Evolutionary conservation across 2,888 invertebrate genomes (phyloP), one percentile per base, ranked within the genome.

Genomic region (Biston betularia): DNA sequence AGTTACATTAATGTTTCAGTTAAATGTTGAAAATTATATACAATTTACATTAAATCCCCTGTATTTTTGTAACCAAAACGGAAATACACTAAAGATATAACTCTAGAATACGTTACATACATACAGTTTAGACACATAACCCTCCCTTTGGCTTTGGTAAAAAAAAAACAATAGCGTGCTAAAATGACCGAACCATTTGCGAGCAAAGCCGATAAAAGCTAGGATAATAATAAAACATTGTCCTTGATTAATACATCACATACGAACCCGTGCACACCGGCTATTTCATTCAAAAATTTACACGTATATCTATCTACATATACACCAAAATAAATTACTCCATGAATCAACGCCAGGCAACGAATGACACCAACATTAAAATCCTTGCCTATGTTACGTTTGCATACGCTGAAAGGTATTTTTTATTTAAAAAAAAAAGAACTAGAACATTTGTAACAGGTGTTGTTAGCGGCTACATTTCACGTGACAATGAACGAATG

Each of bases 311-410:
- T 24, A 24, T 24, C 8, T 40, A 35, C 45, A 2, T 9, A 38
- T 38, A 59, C n/a, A 49, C 35, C 44, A 52, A 52, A 78, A 83
- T 82, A 83, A 80, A 83, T 83, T 80, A 80, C 74, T 75, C 77
- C 79, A 81, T 84, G 80, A 81, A 84, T 84, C 84, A 83, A 76
- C 75, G 73, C 75, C 79, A 73, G 74, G 75, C 75, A 74, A 77
- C 77, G 76, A 80, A 77, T 80, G 81, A 79, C 77, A 79, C 66
- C 75, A 63, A 75, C 75, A 76, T 77, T 76, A 58, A 67, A 62
- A 66, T 76, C 74, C 75, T 59, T 33, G 55, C 64, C 58, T 58
- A 50, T 53, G 52, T 15, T 61, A 61, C 46, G 54, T 49, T 58
- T 58, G 42, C 62, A 62, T 57, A 42, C 38, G 57, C 5, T 42